Conservation (phyloP, 2,113 vertebrate species). For the Zootoca vivipara region DNA sequence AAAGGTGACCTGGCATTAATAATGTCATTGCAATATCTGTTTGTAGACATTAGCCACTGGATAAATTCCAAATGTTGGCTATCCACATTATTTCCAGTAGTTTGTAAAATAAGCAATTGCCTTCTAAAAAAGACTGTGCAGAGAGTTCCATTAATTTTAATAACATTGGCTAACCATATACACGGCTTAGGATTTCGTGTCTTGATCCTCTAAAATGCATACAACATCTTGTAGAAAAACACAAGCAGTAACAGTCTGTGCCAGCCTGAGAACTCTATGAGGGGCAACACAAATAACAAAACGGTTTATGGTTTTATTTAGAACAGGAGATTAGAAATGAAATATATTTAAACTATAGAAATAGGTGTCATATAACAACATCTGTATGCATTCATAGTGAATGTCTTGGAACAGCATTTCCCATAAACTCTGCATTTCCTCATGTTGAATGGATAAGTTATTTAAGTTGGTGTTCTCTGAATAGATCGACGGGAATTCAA, state of each 20-base stretch:
- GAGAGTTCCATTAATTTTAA: constrained; percentile 61
- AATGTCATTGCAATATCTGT: constrained; percentile 49
- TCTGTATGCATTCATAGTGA: background rate
- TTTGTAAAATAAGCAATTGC: constrained; percentile 60
- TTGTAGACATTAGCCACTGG: constrained; percentile 52
- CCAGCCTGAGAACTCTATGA: constrained; percentile 7
- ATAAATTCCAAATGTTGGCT: constrained; percentile 47
- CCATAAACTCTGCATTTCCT: background rate
- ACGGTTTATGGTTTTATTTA: background rate
- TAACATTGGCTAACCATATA: background rate
- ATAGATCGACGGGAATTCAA: background rate
- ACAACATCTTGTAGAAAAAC: constrained; percentile 5
- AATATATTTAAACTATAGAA: background rate
- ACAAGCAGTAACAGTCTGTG: background rate
- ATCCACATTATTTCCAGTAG: constrained; percentile 49
- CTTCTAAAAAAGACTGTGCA: constrained; percentile 46
- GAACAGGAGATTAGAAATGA: background rate
- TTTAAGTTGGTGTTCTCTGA: background rate
- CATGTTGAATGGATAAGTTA: background rate
- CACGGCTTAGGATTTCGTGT: constrained; percentile 3
- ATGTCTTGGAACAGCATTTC: background rate
- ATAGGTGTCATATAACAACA: background rate
- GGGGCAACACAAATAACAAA: background rate
- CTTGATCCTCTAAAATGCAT: constrained; percentile 21
- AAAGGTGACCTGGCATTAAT: constrained; percentile 62